Evolutionary conservation across 2,888 invertebrate genomes (phyloP).

Genomic region (Nephrotoma flavescens): DNA sequence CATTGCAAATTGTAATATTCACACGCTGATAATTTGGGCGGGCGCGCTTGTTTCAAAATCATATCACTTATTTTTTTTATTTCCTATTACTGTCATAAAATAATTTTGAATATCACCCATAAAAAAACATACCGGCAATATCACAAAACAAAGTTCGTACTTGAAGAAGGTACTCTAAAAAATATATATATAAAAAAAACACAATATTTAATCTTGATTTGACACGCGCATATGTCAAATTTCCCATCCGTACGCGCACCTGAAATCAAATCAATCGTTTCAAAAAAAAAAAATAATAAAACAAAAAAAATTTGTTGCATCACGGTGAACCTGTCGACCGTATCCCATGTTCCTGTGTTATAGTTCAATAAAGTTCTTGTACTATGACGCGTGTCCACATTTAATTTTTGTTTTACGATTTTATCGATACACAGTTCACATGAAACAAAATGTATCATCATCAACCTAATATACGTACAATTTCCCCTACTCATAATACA

Average conservation of each 20-base stretch:
- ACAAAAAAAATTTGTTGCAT: neutral
- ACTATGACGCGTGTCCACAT: neutral
- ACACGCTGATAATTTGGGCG: neutral
- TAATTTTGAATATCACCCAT: neutral
- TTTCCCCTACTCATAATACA: neutral
- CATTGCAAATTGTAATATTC: neutral
- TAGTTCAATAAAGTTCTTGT: neutral
- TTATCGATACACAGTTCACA: neutral
- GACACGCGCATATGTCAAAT: neutral
- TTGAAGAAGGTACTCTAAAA: neutral
- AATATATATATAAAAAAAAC: neutral
- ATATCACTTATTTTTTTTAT: neutral
- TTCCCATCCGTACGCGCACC: neutral
- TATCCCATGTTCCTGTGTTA: neutral
- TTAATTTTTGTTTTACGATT: neutral
- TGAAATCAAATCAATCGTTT: neutral
- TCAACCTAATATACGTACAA: neutral
- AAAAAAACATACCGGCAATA: neutral
- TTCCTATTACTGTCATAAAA: neutral
- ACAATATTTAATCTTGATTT: neutral
- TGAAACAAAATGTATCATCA: neutral
- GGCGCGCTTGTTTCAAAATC: neutral
- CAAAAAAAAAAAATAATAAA: neutral
- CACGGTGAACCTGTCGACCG: neutral
- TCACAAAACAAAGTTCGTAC: neutral